Base-by-base conservation (phyloP, 1,140 invertebrate genomes). In the Pseudomyrmex cubaensis region DNA sequence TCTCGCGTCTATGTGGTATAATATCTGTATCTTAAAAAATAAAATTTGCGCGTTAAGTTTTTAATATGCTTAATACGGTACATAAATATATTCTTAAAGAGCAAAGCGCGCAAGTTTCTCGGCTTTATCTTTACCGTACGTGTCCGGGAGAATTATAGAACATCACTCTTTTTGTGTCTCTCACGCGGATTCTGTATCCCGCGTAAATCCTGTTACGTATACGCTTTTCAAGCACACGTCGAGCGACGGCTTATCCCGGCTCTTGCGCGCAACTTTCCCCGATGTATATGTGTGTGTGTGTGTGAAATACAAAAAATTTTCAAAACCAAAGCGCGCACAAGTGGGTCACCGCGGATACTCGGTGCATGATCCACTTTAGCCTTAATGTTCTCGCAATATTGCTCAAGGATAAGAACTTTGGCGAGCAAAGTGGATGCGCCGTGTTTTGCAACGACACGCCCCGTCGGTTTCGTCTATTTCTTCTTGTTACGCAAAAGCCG, bases 281-380 rank as follows among this genome's bases (percentile, higher is more conserved):
- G 59, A 63, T 48, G 44, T 9, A 61, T 17, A 0, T 35, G 35
- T 35, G 35, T 35, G 35, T 35, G 35, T 35, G 35, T 35, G 0
- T 35, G 22, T 22, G 20, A 59, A 63, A 22, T 35, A 13, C 52
- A 52, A 52, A 77, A 76, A 64, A 66, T 70, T 70, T 80, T 57
- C 44, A 72, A 61, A 80, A 80, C 22, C 76, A 44, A 70, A 44
- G 48, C 57, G 35, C 57, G 54, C 9, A 57, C 64, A 74, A 75
- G 62, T 59, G 76, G 63, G 84, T 82, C 50, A 64, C 17, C 57
- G 50, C 25, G 52, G 35, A 56, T 70, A 69, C 67, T 59, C 35
- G 35, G 35, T 35, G 20, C 77, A 20, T 56, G 76, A 87, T 87
- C 84, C 70, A 87, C 77, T 87, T 80, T 85, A 63, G 48, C 22